Evolutionary conservation across 1,140 invertebrate genomes (phyloP), one percentile per base, ranked within the genome.

Genomic region (Protaetia brevitarsis): DNA sequence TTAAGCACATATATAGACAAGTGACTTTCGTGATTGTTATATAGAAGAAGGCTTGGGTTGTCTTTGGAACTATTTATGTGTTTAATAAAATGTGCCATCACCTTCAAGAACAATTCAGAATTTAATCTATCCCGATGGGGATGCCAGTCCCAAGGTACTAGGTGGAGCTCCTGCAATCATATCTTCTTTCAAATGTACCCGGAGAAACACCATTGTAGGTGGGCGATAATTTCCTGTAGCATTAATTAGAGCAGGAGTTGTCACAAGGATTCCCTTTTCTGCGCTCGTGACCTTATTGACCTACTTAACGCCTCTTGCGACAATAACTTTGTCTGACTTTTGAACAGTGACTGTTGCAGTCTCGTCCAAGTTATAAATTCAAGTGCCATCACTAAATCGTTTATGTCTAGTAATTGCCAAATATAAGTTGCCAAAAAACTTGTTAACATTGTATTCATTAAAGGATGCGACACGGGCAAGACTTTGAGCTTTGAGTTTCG

Each of bases 121-220:
- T 76, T 83, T 78, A 78, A 82, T 78, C 74, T 80, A 82, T 59
- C 74, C 79, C 36, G 73, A 73, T 31, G 75, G 72, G 23, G 69
- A 66, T 3, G 77, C 77, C 67, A 71, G 74, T n/a, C 77, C 81
- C 28, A 76, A 66, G 8, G 79, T 74, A 19, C 79, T 81, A 21
- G 71, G 13, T 29, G 81, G 80, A 5, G 70, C 73, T 31, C 69
- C 69, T 68, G 69, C 68, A 65, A 73, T 68, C 72, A 74, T 73
- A 57, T 59, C 67, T 62, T 28, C 16, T 66, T 70, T 70, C 77
- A 64, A n/a, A n/a, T n/a, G n/a, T n/a, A n/a, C n/a, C n/a, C n/a
- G n/a, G n/a, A n/a, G n/a, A n/a, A n/a, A 76, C 26, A 77, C 37
- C 27, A 77, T 75, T 69, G 74, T 71, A 28, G 74, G 74, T 29